Evolutionary conservation across 2,113 vertebrate genomes (phyloP), one percentile per base, ranked within the genome.

Genomic region (Pseudorhombus dupliciocellatus): DNA sequence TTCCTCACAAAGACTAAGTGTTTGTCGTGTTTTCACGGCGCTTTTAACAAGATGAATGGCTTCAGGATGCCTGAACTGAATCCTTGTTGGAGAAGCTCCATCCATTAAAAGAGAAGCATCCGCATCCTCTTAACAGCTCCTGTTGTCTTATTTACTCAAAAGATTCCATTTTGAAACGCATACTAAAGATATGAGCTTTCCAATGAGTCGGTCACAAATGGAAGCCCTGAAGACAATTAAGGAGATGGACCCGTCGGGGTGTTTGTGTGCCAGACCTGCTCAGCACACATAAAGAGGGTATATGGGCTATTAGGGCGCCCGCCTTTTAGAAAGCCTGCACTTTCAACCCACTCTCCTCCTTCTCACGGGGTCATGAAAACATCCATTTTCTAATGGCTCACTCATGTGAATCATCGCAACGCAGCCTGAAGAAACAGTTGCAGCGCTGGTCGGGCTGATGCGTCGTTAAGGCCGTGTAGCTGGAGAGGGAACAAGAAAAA

Each of bases 311-410:
- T 79, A 83, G 42, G 53, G 55, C 7, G 44, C 44, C 59, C 70
- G 79, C 54, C 52, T 80, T 56, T 69, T 68, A 84, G 64, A 64
- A 69, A 70, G 64, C 48, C 59, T 66, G 77, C 77, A 67, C 85
- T 78, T 77, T 82, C 79, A 86, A 75, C 83, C 70, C 84, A 84
- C 82, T 85, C 76, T 5, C 60, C 77, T 28, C 26, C 4, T 67
- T 65, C 72, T 83, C 53, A 14, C 59, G 56, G 80, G 84, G 79
- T 86, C 79, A 78, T 28, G 80, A 85, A 89, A 87, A 84, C 75
- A 82, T 82, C 71, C 54, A 71, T 86, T 76, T 89, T 70, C 75
- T 84, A 87, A 85, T 87, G 75, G 83, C 81, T 84, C 80, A 73
- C 67, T 88, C 75, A 70, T 80, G 83, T 87, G 86, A 83, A 87